Percentiles rank a stretch among this genome's conserved stretches.
Conservation (phyloP, 2,797 vertebrate genomes). For the Chelonia mydas region DNA sequence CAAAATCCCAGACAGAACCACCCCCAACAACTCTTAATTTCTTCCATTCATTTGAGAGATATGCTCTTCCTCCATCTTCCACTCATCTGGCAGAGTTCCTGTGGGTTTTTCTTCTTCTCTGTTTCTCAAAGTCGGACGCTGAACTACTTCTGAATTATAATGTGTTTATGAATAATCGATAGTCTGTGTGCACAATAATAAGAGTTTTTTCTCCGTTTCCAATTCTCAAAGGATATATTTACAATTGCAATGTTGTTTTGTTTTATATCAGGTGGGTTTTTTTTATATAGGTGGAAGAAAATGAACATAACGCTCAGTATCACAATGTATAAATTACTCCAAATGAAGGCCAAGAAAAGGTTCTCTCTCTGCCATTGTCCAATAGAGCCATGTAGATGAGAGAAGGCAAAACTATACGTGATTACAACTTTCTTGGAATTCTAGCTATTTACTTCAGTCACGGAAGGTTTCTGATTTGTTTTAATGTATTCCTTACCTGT, state of each 20-base stretch:
- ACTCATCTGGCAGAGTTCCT: background rate
- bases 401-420: background rate
- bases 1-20: background rate
- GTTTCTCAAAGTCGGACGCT: background rate
- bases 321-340: constrained; percentile 16
- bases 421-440: background rate
- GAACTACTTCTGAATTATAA: background rate
- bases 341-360: background rate
- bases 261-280: background rate
- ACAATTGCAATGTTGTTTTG: background rate
- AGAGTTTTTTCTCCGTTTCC: background rate
- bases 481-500: constrained; percentile 20
- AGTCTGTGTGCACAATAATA: background rate
- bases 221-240: constrained; percentile 12
- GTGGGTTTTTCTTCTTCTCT: background rate
- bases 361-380: background rate
- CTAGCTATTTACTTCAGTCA: background rate
- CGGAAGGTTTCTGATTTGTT: background rate
- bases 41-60: background rate
- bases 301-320: background rate
- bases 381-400: background rate
- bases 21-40: background rate
- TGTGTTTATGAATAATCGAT: background rate
- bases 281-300: background rate
- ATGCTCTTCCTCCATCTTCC: background rate